Percentiles rank a stretch among this genome's conserved stretches.
phyloP scores from a whole-genome alignment of 2,888 invertebrate species.

The Osedax fenrisi region DNA sequence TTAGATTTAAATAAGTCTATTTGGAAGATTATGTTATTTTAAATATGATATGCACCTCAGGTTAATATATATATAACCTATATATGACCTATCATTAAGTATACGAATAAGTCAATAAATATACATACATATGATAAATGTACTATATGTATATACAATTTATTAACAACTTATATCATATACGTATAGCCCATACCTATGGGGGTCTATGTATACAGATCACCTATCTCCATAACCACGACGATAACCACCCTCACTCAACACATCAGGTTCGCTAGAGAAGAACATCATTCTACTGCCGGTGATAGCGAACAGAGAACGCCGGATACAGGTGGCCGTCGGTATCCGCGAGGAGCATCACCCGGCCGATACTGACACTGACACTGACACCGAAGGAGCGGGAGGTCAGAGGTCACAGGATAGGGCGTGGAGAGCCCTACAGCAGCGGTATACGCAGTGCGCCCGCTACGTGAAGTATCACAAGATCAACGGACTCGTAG shows the following conservation, averaged over 20 bases:
- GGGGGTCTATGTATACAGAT: too few relatives aligned
- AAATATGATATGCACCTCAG: too few relatives aligned
- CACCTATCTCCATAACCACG: too few relatives aligned
- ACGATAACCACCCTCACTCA: neutral
- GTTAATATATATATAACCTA: too few relatives aligned
- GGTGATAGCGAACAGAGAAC: neutral
- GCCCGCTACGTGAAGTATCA: neutral
- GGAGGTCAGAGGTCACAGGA: neutral
- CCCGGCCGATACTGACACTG: neutral
- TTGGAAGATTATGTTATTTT: too few relatives aligned
- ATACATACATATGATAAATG: too few relatives aligned
- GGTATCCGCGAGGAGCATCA: neutral
- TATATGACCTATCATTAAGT: too few relatives aligned
- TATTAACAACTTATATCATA: too few relatives aligned
- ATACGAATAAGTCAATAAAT: too few relatives aligned
- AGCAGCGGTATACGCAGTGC: neutral
- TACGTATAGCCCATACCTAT: too few relatives aligned
- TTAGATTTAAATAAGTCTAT: too few relatives aligned
- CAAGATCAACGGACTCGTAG: neutral
- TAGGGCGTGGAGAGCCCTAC: neutral
- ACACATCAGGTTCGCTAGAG: neutral
- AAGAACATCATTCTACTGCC: neutral
- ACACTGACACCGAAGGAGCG: neutral
- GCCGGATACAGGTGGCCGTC: neutral
- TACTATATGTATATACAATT: too few relatives aligned